phyloP scores from a whole-genome alignment of 2,888 invertebrate genomes.

The Eumerus sabulonum region DNA sequence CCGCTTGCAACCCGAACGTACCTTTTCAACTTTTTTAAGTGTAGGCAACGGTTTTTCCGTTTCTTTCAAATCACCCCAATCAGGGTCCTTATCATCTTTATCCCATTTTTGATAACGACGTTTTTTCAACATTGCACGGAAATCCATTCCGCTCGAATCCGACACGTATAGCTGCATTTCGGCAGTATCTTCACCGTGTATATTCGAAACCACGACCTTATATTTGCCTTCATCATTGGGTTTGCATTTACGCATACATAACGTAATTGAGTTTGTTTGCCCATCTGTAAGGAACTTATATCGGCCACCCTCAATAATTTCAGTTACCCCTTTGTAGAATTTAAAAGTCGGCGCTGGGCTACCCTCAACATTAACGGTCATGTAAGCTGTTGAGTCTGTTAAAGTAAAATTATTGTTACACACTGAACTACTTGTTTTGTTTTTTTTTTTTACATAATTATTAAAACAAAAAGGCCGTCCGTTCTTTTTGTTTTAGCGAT shows the following conservation, averaged over 20 bases:
- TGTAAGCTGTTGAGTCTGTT: conserved; percentile 93
- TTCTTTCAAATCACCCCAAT: conserved; percentile 96
- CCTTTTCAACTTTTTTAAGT: conserved; percentile 96
- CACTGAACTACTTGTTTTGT: conserved; percentile 1
- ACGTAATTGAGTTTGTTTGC: conserved; percentile 92
- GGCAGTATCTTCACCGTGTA: conserved; percentile 96
- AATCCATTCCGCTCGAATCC: conserved; percentile 98
- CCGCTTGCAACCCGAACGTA: conserved; percentile 79
- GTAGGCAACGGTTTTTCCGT: conserved; percentile 91
- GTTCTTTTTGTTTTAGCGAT: neutral
- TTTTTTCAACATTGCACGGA: conserved; percentile 98
- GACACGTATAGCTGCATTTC: conserved; percentile 98
- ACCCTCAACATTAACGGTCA: conserved; percentile 95
- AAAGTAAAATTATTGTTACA: conserved; percentile 28
- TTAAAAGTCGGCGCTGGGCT: conserved; percentile 96
- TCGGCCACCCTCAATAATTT: conserved; percentile 96
- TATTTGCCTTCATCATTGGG: conserved; percentile 98
- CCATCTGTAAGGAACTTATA: conserved; percentile 97
- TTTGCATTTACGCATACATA: conserved; percentile 97
- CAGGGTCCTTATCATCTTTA: conserved; percentile 93
- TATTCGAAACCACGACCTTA: conserved; percentile 94
- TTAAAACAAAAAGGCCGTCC: no score
- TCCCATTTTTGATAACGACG: conserved; percentile 97
- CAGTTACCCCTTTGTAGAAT: conserved; percentile 95
- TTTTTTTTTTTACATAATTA: no score